A percentile compares a stretch with the other conserved stretches of the same genome.
Evolutionary conservation across 2,888 invertebrate species (phyloP).

Genomic region (Chirona hameri): DNA sequence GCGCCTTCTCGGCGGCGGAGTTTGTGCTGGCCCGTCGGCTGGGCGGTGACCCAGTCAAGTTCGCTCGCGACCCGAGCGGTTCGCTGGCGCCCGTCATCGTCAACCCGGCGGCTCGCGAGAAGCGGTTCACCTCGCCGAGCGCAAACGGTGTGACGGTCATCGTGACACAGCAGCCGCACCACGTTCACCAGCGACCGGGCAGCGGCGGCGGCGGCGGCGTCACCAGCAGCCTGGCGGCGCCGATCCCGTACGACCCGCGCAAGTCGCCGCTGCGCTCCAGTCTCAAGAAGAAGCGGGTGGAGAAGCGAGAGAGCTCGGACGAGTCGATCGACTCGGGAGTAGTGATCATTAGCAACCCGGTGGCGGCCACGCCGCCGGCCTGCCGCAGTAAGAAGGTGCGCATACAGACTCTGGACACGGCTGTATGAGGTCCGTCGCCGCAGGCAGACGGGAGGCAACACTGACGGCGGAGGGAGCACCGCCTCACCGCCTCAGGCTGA

Average conservation of each 20-base stretch:
- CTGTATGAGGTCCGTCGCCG: neutral
- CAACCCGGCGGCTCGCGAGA: constrained; percentile 24
- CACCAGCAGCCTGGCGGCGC: neutral
- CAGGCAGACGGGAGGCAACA: neutral
- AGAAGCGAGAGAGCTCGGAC: constrained; percentile 25
- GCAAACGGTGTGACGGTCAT: neutral
- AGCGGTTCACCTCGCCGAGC: neutral
- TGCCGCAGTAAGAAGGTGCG: constrained; percentile 1
- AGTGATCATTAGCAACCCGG: neutral
- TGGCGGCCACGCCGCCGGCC: neutral
- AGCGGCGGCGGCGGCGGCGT: neutral
- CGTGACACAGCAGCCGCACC: neutral
- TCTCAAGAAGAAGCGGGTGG: constrained; percentile 27
- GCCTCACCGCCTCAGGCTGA: no score
- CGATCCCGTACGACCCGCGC: constrained; percentile 25
- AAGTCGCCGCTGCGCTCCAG: constrained; percentile 27
- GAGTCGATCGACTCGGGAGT: constrained; percentile 3
- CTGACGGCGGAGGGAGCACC: neutral
- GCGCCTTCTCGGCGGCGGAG: constrained; percentile 4
- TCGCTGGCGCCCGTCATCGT: constrained; percentile 22
- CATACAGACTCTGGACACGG: constrained; percentile 26
- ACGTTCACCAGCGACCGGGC: neutral
- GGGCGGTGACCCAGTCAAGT: constrained; percentile 31
- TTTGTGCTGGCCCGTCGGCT: constrained; percentile 28
- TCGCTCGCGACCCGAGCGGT: constrained; percentile 29